Evolutionary conservation across 2,113 vertebrate genomes (phyloP).

Genomic region (Marmota monax): DNA sequence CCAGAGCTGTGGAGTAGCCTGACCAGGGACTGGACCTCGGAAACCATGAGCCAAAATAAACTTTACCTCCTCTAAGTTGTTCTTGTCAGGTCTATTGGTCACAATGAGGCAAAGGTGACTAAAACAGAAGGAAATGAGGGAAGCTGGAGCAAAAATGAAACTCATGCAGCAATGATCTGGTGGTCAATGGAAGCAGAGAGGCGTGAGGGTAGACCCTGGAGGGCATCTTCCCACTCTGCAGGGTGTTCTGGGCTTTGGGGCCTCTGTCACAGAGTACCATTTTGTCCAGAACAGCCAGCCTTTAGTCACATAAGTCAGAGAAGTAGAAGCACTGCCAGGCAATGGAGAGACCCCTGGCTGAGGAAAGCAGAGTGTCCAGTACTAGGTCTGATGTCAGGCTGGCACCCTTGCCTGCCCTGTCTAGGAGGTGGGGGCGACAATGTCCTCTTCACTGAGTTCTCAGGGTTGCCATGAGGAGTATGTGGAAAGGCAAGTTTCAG

Average conservation of each 20-base stretch:
- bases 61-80: too few relatives aligned
- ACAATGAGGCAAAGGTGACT: too few relatives aligned
- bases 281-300: not conserved
- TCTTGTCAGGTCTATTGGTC: too few relatives aligned
- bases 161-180: not conserved
- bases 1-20: too few relatives aligned
- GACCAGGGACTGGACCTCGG: too few relatives aligned
- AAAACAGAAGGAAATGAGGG: not conserved
- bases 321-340: not conserved
- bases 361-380: not conserved
- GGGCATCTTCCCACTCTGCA: not conserved
- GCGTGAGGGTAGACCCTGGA: not conserved
- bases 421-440: not conserved
- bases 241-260: not conserved
- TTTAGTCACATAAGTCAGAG: not conserved
- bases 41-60: too few relatives aligned
- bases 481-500: slow-evolving; percentile 22
- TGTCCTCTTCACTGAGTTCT: not conserved
- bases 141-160: not conserved
- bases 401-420: not conserved
- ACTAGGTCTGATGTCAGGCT: not conserved
- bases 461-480: not conserved
- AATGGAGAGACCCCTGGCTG: not conserved
- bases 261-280: not conserved
- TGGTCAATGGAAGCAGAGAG: not conserved